These are phyloP conservation scores for Panthera uncia DNA, from an alignment of 2,113 vertebrate genomes.

Conservation along the genomic window DNA sequence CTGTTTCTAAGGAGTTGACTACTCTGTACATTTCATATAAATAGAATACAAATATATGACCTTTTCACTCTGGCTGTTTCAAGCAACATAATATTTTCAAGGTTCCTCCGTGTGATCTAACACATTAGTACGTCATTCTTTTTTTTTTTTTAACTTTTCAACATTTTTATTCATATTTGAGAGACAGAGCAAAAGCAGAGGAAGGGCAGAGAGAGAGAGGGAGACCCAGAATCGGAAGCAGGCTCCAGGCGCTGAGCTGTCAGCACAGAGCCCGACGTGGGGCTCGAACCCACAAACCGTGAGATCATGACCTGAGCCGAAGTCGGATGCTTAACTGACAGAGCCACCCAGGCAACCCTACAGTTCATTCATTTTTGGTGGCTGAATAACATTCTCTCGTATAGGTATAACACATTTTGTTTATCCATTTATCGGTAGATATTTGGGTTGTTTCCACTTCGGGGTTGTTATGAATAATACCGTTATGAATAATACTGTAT, in stretches of 20 bases:
- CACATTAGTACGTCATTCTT: not conserved
- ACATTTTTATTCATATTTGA: too few relatives aligned
- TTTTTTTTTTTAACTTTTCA: too few relatives aligned
- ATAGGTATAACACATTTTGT: not conserved
- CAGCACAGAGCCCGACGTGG: too few relatives aligned
- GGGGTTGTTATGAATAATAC: not conserved
- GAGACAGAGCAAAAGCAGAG: too few relatives aligned
- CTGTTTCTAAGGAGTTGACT: not conserved
- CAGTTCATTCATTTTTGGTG: not conserved
- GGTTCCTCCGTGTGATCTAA: not conserved
- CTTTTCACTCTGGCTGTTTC: not conserved
- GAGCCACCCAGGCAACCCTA: too few relatives aligned
- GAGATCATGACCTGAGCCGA: too few relatives aligned
- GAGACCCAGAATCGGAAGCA: too few relatives aligned
- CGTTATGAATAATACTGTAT: not conserved
- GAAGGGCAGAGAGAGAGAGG: too few relatives aligned
- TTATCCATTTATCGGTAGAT: not conserved
- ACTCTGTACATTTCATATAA: not conserved
- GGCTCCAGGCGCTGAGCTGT: too few relatives aligned
- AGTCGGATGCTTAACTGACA: too few relatives aligned
- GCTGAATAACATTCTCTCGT: not conserved
- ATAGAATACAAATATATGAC: not conserved
- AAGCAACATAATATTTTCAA: not conserved
- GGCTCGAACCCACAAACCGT: too few relatives aligned
- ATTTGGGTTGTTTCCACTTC: not conserved